Conservation (phyloP, 2,113 vertebrate species). For the Ceyx melanurus region DNA sequence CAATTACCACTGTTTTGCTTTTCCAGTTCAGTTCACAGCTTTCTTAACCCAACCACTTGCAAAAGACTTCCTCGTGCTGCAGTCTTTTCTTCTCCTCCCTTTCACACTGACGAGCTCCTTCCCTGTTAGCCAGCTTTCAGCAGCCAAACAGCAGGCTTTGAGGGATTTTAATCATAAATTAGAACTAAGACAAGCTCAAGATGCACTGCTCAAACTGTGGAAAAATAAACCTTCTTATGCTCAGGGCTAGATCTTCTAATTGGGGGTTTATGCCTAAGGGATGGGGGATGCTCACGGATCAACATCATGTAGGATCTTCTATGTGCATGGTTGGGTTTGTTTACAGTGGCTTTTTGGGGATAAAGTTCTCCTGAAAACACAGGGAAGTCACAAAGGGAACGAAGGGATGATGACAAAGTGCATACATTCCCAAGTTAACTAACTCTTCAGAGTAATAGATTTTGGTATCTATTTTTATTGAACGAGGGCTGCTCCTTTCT, state of each 20-base stretch:
- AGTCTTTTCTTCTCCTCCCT: not conserved
- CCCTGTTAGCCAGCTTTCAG: not conserved
- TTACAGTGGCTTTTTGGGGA: not conserved
- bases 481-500: not conserved
- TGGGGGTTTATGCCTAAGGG: not conserved
- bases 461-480: not conserved
- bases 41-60: not conserved
- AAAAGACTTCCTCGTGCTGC: not conserved
- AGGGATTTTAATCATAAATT: not conserved
- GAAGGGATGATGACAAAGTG: not conserved
- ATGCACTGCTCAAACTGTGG: not conserved
- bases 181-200: not conserved
- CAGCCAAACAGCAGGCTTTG: not conserved
- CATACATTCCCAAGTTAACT: not conserved
- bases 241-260: not conserved
- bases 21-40: not conserved
- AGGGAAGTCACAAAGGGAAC: not conserved
- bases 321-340: not conserved
- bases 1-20: constrained; percentile 20
- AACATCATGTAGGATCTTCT: not conserved
- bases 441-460: not conserved
- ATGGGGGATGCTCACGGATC: not conserved
- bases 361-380: not conserved
- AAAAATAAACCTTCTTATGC: not conserved
- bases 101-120: not conserved